Base-by-base conservation (phyloP, 2,113 vertebrate species). In the Seriola rivoliana region DNA sequence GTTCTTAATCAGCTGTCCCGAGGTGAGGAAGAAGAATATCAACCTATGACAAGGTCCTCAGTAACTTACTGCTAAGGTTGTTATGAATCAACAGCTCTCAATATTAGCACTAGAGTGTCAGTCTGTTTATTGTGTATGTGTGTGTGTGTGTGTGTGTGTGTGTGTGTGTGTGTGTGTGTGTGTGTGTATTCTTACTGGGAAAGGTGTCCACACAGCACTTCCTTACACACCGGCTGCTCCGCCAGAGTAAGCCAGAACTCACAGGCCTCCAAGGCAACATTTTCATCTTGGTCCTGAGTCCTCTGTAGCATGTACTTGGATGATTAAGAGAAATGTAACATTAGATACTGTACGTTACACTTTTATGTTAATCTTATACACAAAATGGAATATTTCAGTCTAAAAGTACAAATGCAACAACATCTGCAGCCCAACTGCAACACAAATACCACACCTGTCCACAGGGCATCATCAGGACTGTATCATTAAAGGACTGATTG, bases 171-270 rank as follows among this genome's bases (percentile, higher is more conserved):
- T 60, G 48, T 32, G 60, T 73, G 65, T 74, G 29, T 29, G 74
- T 46, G 71, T 55, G 14, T 16, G 23, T 64, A 2, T 44, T 75
- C 92, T 93, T 92, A 94, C 93, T 93, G 97, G 68, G 97, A 94
- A 85, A 99, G 97, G 94, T 99, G 97, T 68, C 97, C 96, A 89
- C 96, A 94, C 19, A 99, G 95, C 46, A 98, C 97, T 63, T 99
- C 98, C 94, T 99, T 99, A 93, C 98, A 99, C 89, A 99, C 98
- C 0, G 98, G 97, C 77, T 99, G 98, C 85, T 99, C 98, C 19
- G 98, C 98, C 84, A 99, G 93, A 21, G 98, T 99, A 3, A 99
- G 93, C 98, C 98, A 99, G 94, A 99, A 99, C 90, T 99, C 98
- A 42, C 98, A 99, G n/a, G 98, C 98, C 88, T 99, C 98, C 95